Evolutionary conservation across 2,797 vertebrate genomes (phyloP).

Genomic region (Allobates femoralis): DNA sequence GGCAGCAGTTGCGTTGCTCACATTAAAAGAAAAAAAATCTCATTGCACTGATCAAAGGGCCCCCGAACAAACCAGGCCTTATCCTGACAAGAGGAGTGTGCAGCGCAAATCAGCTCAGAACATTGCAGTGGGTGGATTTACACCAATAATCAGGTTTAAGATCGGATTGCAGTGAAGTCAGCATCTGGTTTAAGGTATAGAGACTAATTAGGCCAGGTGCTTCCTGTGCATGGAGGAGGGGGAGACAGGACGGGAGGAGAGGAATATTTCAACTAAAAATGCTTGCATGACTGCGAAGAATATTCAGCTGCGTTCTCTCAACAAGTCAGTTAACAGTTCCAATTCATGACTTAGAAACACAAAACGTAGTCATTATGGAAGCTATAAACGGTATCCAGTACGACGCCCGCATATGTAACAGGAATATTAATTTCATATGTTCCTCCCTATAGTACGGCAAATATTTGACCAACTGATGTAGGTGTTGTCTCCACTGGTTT

Average conservation of each 20-base stretch:
- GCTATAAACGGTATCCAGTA: not conserved
- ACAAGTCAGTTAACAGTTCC: constrained; percentile 25
- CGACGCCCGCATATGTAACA: not conserved
- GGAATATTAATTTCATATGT: not conserved
- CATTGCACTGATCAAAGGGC: constrained; percentile 52
- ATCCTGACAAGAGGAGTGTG: constrained; percentile 45
- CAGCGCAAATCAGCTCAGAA: constrained; percentile 41
- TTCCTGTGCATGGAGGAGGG: constrained; percentile 59
- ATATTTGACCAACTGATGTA: not conserved
- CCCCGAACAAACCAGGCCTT: constrained; percentile 35
- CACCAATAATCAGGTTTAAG: constrained; percentile 57
- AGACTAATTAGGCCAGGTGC: constrained; percentile 61
- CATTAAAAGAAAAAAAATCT: constrained; percentile 25
- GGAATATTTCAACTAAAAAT: constrained; percentile 36
- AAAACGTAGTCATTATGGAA: not conserved
- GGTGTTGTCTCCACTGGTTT: not conserved
- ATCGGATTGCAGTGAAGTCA: constrained; percentile 58
- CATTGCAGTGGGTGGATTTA: constrained; percentile 59
- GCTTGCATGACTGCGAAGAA: constrained; percentile 31
- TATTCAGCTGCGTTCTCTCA: constrained; percentile 34
- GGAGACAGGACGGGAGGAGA: constrained; percentile 7
- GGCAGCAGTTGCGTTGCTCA: not conserved
- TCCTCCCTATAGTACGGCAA: not conserved
- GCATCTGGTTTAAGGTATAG: constrained; percentile 62
- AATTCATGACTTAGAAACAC: constrained; percentile 20